A percentile compares a stretch with the other conserved stretches of the same genome.
Evolutionary conservation across 2,797 vertebrate species (phyloP).

Genomic region (Lagodon rhomboides): DNA sequence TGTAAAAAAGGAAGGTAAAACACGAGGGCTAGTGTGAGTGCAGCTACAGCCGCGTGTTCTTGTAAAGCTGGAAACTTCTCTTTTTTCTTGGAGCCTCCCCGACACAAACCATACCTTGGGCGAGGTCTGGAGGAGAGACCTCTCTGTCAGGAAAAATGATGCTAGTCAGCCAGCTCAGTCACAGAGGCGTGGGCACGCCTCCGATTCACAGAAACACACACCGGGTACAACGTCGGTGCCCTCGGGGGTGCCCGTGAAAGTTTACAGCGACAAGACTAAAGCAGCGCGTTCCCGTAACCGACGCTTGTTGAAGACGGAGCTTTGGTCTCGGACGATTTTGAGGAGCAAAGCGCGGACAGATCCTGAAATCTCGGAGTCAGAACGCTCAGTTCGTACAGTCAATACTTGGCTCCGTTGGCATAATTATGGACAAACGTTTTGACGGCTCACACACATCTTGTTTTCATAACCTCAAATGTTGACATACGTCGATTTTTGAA

Average conservation of each 20-base stretch:
- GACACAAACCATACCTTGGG: conserved; percentile 25
- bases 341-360: conserved; percentile 26
- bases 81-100: conserved; percentile 2
- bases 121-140: conserved; percentile 38
- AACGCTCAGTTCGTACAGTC: not conserved
- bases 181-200: conserved; percentile 15
- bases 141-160: conserved; percentile 8
- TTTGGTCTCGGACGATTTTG: not conserved
- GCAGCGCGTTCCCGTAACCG: conserved; percentile 20
- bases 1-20: conserved; percentile 17
- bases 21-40: conserved; percentile 8
- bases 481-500: not conserved
- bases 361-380: conserved; percentile 1
- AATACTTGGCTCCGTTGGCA: conserved; percentile 7
- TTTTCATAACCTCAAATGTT: not conserved
- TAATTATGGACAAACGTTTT: conserved; percentile 20
- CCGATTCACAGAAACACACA: conserved; percentile 44
- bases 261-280: conserved; percentile 31
- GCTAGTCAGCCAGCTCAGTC: conserved; percentile 21
- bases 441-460: not conserved
- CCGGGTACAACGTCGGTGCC: conserved; percentile 39
- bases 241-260: conserved; percentile 28
- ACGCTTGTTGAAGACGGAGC: conserved; percentile 8
- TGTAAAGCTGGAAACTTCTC: not conserved
- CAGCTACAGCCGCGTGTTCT: conserved; percentile 1